Evolutionary conservation across 1,140 invertebrate genomes (phyloP), one percentile per base, ranked within the genome.

Genomic region (Megalopta genalis): DNA sequence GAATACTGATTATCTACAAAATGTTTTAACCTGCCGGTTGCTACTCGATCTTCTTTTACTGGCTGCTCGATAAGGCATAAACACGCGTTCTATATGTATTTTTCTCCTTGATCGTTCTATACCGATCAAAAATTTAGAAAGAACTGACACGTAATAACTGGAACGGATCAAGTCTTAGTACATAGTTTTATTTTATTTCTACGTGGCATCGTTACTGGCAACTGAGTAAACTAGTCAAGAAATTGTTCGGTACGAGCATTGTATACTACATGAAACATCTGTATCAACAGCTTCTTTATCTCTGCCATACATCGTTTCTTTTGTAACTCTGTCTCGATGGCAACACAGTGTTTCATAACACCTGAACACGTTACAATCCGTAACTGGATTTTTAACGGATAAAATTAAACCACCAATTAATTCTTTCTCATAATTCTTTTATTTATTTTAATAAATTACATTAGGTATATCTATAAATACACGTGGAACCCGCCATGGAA

Each of bases 231-330:
- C 25, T 74, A 7, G 72, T 78, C 32, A 65, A 70, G 54, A 63
- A 81, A 42, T 78, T 78, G 37, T 72, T 57, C 42, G 32, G 42
- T 86, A 66, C 80, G 62, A 77, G 60, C 59, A 83, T 86, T 83
- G 27, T 76, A 54, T 16, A 32, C 42, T n/a, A 16, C 37, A 9
- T 14, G 57, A 77, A 77, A 82, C 87, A 88, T 78, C 79, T 88
- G 87, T 88, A 77, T 87, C 86, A 85, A 88, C 67, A 88, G 25
- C 7, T 60, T 68, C 62, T 73, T 85, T 87, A 86, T 83, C 71
- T 83, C 23, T 21, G 21, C 25, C 23, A 5, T 42, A 64, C 70
- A 76, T 37, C 42, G 14, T 72, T 49, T 68, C 62, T 72, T 73
- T 82, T 68, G 32, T 59, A 66, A 52, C 74, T 62, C 76, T 18